Conservation (phyloP, 1,140 invertebrate genomes). For the Caerostris darwini region DNA sequence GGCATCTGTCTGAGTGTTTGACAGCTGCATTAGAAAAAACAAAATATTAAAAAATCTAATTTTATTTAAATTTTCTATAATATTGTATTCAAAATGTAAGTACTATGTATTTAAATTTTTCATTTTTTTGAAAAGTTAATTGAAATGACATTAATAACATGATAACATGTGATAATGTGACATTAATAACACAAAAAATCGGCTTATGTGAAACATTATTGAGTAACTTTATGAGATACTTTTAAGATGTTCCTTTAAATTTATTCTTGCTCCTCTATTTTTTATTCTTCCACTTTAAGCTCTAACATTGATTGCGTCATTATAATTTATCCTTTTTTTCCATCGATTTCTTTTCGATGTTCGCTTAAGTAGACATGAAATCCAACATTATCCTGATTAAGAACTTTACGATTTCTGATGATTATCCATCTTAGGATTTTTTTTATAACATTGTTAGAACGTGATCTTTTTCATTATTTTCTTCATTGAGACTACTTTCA, state of each 20-base stretch:
- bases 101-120: no score
- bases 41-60: no score
- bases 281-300: not conserved
- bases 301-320: not conserved
- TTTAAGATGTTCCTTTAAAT: not conserved
- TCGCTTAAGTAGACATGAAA: constrained; percentile 26
- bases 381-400: not conserved
- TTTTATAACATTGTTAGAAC: not conserved
- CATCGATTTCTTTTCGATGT: not conserved
- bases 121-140: no score
- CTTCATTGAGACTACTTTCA: not conserved
- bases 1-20: no score
- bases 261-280: not conserved
- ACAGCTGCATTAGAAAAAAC: no score
- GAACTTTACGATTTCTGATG: not conserved
- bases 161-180: no score
- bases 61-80: no score
- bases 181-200: no score
- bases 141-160: no score
- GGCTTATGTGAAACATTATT: no score
- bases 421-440: not conserved
- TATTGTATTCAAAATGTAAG: no score
- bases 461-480: not conserved
- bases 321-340: not conserved
- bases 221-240: no score